Conservation (phyloP, 2,113 vertebrate genomes). For the Carassius gibelio region DNA sequence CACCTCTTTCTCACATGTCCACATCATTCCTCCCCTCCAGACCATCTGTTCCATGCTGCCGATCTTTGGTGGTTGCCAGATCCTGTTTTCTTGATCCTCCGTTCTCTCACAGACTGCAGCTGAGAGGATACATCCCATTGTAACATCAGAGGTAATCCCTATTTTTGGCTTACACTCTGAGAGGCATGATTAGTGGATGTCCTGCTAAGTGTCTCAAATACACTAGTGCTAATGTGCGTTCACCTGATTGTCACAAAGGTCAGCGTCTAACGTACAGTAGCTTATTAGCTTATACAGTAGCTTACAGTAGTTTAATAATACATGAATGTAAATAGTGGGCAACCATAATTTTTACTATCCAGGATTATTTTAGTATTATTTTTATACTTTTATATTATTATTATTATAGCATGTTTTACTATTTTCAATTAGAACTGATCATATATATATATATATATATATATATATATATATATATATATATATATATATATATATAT, state of each 20-base stretch:
- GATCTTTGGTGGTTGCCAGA: constrained; percentile 71
- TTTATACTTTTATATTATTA: not conserved
- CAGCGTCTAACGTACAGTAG: not conserved
- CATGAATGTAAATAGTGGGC: not conserved
- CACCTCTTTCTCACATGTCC: constrained; percentile 28
- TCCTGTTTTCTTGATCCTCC: constrained; percentile 61
- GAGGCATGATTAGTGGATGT: constrained; percentile 14
- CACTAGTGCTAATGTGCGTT: not conserved
- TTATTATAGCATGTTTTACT: not conserved
- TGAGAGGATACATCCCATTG: constrained; percentile 63
- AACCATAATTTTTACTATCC: not conserved
- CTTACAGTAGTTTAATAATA: not conserved
- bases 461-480: no score
- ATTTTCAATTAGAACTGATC: not conserved
- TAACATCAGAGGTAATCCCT: constrained; percentile 39
- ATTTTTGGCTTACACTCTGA: constrained; percentile 11
- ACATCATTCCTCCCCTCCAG: constrained; percentile 61
- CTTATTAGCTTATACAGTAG: not conserved
- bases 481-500: no score
- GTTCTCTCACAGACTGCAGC: constrained; percentile 58
- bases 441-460: no score
- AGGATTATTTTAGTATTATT: not conserved
- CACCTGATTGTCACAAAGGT: constrained; percentile 14
- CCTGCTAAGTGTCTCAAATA: not conserved
- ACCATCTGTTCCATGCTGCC: constrained; percentile 78